phyloP scores from a whole-genome alignment of 2,888 invertebrate genomes.

The Aphodius sticticus region DNA sequence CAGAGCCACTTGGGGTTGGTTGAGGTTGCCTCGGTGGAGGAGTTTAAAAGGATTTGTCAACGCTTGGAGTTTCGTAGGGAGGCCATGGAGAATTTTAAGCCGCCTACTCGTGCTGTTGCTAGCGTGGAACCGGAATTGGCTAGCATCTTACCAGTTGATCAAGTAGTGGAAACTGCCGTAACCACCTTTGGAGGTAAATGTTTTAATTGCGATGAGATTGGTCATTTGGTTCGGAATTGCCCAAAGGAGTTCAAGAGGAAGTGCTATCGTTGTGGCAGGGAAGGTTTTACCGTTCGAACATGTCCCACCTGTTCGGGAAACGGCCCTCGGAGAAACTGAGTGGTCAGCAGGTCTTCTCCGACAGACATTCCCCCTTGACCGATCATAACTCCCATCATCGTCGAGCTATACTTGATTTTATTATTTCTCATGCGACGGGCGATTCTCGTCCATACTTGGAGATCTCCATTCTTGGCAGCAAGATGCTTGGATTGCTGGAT shows the following conservation, averaged over 20 bases:
- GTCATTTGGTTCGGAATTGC: slow-evolving; percentile 10
- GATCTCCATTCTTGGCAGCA: slow-evolving; percentile 33
- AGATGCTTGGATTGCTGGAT: slow-evolving; percentile 35
- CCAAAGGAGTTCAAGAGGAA: neutral
- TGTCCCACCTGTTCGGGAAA: neutral
- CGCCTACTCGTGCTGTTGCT: slow-evolving; percentile 10
- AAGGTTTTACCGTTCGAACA: neutral
- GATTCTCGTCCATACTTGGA: slow-evolving; percentile 37
- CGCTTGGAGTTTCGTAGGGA: slow-evolving; percentile 30
- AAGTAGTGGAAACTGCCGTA: neutral
- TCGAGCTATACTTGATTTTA: slow-evolving; percentile 21
- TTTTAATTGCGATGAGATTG: slow-evolving; percentile 7
- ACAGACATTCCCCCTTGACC: too few relatives aligned
- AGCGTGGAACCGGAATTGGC: slow-evolving; percentile 37
- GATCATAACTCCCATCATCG: too few relatives aligned
- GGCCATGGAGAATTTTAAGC: slow-evolving; percentile 28
- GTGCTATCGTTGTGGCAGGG: slow-evolving; percentile 8
- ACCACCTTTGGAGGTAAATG: neutral
- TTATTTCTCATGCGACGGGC: slow-evolving; percentile 19
- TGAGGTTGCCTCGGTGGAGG: neutral
- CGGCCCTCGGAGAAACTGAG: too few relatives aligned
- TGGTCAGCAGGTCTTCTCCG: too few relatives aligned
- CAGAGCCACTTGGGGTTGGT: slow-evolving; percentile 10
- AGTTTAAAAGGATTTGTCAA: slow-evolving; percentile 34
- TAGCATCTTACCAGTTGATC: slow-evolving; percentile 8